Conservation (phyloP, 2,888 invertebrate genomes). For the Nineta flava region DNA sequence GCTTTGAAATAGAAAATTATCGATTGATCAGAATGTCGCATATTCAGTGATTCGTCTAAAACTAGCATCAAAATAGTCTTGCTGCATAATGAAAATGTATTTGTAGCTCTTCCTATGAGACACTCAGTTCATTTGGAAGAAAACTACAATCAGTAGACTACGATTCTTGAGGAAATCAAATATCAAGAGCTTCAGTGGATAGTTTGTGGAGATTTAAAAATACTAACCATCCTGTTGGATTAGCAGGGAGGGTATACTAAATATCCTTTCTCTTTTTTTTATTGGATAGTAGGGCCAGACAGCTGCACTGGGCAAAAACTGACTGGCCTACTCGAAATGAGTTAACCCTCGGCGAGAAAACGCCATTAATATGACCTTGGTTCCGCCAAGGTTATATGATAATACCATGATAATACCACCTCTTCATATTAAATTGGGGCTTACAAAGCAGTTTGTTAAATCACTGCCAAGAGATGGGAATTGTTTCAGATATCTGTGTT, state of each 20-base stretch:
- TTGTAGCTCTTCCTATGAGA: conserved; percentile 17
- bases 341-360: conserved; percentile 8
- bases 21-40: conserved; percentile 11
- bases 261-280: conserved; percentile 16
- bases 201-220: conserved; percentile 17
- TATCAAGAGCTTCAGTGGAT: conserved; percentile 6
- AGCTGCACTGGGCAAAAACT: conserved; percentile 11
- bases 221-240: conserved; percentile 16
- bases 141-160: too few species aligned
- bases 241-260: conserved; percentile 17
- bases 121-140: conserved; percentile 15
- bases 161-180: conserved; percentile 6
- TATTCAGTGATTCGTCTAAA: conserved; percentile 13
- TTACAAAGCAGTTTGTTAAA: conserved; percentile 8
- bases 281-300: conserved; percentile 14
- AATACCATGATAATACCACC: conserved; percentile 11
- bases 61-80: conserved; percentile 14
- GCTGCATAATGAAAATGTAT: conserved; percentile 16
- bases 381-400: too few species aligned
- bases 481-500: background rate
- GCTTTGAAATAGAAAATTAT: conserved; percentile 11
- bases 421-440: conserved; percentile 12
- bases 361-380: conserved; percentile 11
- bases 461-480: background rate
- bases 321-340: conserved; percentile 12